Percentiles rank a stretch among this genome's conserved stretches.
These are phyloP conservation scores for Chaenocephalus aceratus DNA, from an alignment of 2,113 vertebrate species.

Conservation along the genomic window DNA sequence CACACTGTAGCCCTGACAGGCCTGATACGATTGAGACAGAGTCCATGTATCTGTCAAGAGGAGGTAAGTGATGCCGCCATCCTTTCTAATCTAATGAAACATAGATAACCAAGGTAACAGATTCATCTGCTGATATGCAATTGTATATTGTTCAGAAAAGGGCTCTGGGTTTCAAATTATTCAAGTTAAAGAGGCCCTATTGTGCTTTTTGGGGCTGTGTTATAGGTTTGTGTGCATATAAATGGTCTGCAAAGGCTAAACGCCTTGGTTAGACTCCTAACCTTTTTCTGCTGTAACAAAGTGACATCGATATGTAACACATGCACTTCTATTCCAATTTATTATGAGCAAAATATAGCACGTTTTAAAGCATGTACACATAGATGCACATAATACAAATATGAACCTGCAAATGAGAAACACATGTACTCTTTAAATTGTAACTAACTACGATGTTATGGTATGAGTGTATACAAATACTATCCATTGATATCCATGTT, in stretches of 20 bases:
- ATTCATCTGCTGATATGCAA: constrained; percentile 39
- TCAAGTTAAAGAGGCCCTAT: not conserved
- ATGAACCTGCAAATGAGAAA: no score
- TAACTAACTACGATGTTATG: not conserved
- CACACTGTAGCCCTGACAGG: constrained; percentile 28
- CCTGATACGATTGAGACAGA: constrained; percentile 51
- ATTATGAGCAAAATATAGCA: no score
- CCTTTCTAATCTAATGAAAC: constrained; percentile 62
- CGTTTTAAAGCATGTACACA: no score
- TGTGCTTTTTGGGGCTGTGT: no score
- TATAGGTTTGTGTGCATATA: no score
- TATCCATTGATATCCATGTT: no score
- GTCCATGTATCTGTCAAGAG: constrained; percentile 65
- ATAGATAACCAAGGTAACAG: constrained; percentile 54
- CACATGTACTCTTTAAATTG: no score
- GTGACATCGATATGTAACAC: no score
- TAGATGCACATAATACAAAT: not conserved
- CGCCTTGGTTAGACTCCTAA: no score
- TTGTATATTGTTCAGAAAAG: constrained; percentile 1
- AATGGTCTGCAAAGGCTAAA: no score
- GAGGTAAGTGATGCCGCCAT: constrained; percentile 57
- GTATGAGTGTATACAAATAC: not conserved
- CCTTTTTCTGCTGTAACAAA: no score
- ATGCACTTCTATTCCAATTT: no score
- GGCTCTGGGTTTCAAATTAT: constrained; percentile 29